Base-by-base conservation (phyloP, 2,797 vertebrate species). In the Coreius guichenoti region DNA sequence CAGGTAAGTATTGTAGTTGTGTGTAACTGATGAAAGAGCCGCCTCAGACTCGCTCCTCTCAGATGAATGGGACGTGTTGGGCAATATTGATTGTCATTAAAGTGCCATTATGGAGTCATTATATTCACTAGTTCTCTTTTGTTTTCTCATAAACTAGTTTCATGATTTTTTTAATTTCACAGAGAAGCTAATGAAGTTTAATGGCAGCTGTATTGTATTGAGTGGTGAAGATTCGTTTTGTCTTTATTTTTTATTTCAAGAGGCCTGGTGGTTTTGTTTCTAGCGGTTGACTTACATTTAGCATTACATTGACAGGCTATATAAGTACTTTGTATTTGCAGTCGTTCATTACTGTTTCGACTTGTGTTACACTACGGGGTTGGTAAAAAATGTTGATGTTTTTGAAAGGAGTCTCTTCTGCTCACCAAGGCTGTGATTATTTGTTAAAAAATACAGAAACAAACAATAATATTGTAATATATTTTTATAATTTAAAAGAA, bases 71-170 rank as follows among this genome's bases (percentile, higher is more conserved):
- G 61, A 65, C 19, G 7, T 21, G 26, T 65, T 80, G 61, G 77
- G 77, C 26, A 31, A 58, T 36, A 81, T 54, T 81, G 63, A 81
- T 69, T 36, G 63, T 69, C 79, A 54, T 31, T 77, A 77, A 77
- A 77, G 75, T 77, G 75, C 51, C 75, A 77, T 77, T 77, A 77
- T 39, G 36, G 51, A 80, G 45, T 68, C 21, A 81, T 80, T 68
- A 80, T 67, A 69, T 69, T 80, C 65, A 68, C 45, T 51, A 51
- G 45, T 21, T 14, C 78, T 29, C 56, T 68, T 80, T 68, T 63
- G 79, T 80, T 80, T 68, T 80, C 63, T 36, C 79, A 68, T 36
- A 80, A 68, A 80, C 63, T 51, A 68, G 72, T 54, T 51, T 54
- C 51, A 16, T 77, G 74, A 58, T 39, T 17, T 56, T 56, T 77